Conservation (phyloP, 2,113 vertebrate genomes). For the Odocoileus virginianus region DNA sequence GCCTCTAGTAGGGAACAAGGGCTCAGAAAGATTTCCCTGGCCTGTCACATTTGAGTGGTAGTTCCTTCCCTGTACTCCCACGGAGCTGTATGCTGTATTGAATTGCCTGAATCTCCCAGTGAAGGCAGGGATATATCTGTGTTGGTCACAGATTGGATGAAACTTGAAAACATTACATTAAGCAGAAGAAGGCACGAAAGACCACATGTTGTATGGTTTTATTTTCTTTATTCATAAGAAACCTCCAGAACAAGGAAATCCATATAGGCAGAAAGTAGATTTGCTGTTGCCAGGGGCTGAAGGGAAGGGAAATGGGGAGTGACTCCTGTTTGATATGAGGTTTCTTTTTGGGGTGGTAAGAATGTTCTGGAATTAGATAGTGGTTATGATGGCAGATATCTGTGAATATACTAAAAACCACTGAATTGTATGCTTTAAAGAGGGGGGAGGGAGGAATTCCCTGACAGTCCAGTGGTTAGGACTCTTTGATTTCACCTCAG, state of each 20-base stretch:
- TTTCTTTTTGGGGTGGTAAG: background rate
- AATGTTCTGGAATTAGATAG: background rate
- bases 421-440: background rate
- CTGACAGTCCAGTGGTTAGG: background rate
- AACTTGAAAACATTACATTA: background rate
- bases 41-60: background rate
- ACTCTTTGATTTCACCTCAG: background rate
- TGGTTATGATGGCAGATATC: background rate
- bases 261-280: background rate
- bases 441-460: background rate
- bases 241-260: background rate
- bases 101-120: background rate
- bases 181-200: background rate
- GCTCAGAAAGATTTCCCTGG: background rate
- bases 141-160: background rate
- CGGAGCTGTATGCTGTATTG: rapidly evolving
- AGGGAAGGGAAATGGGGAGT: background rate
- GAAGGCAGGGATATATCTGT: background rate
- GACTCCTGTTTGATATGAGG: background rate
- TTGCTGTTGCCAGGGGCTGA: background rate
- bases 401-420: background rate
- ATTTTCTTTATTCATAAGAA: background rate
- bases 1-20: background rate
- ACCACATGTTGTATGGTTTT: background rate
- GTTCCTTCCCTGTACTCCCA: background rate